Conservation (phyloP, 2,888 invertebrate genomes). For the Lathronympha strigana region DNA sequence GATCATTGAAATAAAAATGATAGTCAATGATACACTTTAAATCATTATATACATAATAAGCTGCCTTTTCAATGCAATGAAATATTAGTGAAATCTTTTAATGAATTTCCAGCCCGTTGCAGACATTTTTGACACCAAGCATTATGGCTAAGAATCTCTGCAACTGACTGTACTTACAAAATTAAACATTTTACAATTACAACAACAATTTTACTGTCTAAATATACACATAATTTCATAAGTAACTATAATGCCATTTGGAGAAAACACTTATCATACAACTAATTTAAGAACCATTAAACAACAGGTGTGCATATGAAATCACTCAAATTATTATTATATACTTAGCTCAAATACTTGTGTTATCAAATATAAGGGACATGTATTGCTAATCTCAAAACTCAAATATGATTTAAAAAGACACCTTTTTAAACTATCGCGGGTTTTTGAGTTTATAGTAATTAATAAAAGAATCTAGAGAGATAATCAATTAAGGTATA, state of each 20-base stretch:
- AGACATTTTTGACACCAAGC: neutral
- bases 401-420: no score
- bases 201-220: constrained; percentile 57
- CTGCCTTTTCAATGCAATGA: constrained; percentile 13
- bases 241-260: constrained; percentile 71
- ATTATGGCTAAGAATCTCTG: neutral
- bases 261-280: constrained; percentile 53
- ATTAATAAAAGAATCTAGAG: no score
- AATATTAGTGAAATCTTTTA: constrained; percentile 13
- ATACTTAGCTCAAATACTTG: neutral
- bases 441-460: no score
- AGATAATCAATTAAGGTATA: no score
- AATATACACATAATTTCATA: constrained; percentile 71
- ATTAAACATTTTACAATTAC: constrained; percentile 13
- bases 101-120: neutral
- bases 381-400: no score
- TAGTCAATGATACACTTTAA: neutral
- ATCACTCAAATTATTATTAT: neutral
- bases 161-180: neutral
- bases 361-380: no score
- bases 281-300: constrained; percentile 48
- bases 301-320: neutral
- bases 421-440: no score
- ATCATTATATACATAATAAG: constrained; percentile 34
- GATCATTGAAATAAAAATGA: constrained; percentile 3